phyloP scores from a whole-genome alignment of 2,888 invertebrate genomes.

The Allygus modestus region DNA sequence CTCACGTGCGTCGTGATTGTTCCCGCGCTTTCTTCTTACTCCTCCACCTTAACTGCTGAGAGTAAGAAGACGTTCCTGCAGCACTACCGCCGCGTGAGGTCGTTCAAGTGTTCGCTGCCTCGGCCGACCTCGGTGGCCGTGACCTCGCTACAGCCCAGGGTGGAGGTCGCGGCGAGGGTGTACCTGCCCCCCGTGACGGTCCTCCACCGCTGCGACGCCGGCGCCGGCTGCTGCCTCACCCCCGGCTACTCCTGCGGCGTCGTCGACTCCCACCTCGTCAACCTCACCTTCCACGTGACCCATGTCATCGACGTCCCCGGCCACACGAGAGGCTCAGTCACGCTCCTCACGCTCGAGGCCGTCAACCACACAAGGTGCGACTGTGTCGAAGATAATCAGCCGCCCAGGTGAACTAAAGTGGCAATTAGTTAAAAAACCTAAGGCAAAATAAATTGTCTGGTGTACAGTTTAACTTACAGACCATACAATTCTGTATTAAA shows the following conservation, averaged over 20 bases:
- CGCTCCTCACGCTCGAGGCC: neutral
- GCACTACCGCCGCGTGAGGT: neutral
- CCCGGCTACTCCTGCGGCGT: neutral
- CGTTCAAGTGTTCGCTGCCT: neutral
- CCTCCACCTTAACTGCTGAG: neutral
- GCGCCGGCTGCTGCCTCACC: conserved; percentile 22
- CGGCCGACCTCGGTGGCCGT: neutral
- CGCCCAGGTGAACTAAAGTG: neutral
- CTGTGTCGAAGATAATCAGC: neutral
- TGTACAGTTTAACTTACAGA: too few species aligned
- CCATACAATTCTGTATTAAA: too few species aligned
- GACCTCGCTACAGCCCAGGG: too few species aligned
- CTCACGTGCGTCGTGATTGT: neutral
- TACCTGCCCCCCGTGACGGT: conserved; percentile 21
- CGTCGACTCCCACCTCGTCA: neutral
- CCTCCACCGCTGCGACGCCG: conserved; percentile 42
- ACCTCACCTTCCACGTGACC: conserved; percentile 27
- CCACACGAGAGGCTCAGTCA: neutral
- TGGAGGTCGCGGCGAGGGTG: neutral
- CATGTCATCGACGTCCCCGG: neutral
- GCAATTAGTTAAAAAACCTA: neutral
- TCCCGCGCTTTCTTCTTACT: neutral
- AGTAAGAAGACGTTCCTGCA: neutral
- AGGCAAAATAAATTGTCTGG: too few species aligned
- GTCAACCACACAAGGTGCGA: conserved; percentile 21